phyloP scores from a whole-genome alignment of 2,113 vertebrate species.

The Electrona antarctica region DNA sequence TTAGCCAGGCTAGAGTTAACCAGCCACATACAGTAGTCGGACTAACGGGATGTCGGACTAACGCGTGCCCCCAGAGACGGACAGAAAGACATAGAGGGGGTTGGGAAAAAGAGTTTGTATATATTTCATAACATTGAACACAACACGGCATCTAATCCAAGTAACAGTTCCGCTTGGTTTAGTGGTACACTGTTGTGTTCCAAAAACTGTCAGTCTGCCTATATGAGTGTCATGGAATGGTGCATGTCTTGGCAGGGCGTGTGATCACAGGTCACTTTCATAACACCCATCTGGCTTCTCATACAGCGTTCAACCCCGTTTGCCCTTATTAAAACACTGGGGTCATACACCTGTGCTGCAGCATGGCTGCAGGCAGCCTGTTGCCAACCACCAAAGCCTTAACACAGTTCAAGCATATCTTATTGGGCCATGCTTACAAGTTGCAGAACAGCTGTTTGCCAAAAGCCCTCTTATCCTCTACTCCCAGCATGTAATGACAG shows the following conservation, averaged over 20 bases:
- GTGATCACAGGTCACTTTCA: conserved; percentile 24
- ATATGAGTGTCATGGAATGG: not conserved
- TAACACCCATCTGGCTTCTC: conserved; percentile 44
- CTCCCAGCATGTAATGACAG: conserved; percentile 38
- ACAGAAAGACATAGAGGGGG: no score
- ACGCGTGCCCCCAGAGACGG: no score
- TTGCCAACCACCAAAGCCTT: not conserved
- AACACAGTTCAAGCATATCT: conserved; percentile 6
- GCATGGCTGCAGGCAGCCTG: conserved; percentile 6
- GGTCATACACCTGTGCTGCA: conserved; percentile 56
- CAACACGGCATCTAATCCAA: no score
- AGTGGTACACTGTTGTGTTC: not conserved
- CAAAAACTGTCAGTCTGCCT: not conserved
- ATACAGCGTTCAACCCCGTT: conserved; percentile 36
- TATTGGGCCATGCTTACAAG: conserved; percentile 18
- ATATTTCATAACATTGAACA: no score
- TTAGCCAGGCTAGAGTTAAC: no score
- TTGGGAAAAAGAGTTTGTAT: no score
- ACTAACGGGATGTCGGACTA: no score
- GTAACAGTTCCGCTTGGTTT: no score
- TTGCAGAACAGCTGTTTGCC: conserved; percentile 22
- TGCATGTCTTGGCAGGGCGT: not conserved
- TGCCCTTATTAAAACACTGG: conserved; percentile 46
- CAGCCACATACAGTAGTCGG: no score
- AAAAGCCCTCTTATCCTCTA: conserved; percentile 38